Evolutionary conservation across 2,113 vertebrate genomes (phyloP).

Genomic region (Oreotrochilus melanogaster): DNA sequence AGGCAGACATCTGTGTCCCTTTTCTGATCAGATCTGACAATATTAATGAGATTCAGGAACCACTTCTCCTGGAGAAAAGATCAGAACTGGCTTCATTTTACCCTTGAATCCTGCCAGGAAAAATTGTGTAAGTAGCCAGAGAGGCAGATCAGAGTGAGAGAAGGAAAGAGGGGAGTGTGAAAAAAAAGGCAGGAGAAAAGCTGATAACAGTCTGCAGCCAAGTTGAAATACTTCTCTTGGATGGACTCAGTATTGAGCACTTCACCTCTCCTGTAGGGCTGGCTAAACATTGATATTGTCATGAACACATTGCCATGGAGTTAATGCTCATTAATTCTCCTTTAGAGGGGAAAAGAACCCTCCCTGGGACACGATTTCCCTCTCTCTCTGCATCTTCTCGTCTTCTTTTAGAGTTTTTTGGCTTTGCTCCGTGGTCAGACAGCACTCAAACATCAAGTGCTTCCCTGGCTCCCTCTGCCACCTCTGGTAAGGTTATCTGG

Average conservation of each 20-base stretch:
- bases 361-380: not conserved
- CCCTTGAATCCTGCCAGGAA: constrained; percentile 7
- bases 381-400: not conserved
- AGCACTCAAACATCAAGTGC: not conserved
- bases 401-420: not conserved
- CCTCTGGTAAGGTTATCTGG: not conserved
- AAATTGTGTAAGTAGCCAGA: not conserved
- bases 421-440: not conserved
- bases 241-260: not conserved
- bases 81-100: not conserved
- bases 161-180: fast-evolving
- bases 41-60: not conserved
- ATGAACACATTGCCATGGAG: not conserved
- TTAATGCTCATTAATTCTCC: not conserved
- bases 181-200: not conserved
- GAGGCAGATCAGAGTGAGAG: not conserved
- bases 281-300: not conserved
- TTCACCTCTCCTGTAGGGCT: not conserved
- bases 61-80: not conserved
- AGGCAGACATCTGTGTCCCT: not conserved
- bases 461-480: not conserved
- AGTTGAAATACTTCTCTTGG: not conserved
- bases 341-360: not conserved
- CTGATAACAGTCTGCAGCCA: not conserved
- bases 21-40: not conserved